phyloP scores from a whole-genome alignment of 2,888 invertebrate species.

The Drosophila borealis region DNA sequence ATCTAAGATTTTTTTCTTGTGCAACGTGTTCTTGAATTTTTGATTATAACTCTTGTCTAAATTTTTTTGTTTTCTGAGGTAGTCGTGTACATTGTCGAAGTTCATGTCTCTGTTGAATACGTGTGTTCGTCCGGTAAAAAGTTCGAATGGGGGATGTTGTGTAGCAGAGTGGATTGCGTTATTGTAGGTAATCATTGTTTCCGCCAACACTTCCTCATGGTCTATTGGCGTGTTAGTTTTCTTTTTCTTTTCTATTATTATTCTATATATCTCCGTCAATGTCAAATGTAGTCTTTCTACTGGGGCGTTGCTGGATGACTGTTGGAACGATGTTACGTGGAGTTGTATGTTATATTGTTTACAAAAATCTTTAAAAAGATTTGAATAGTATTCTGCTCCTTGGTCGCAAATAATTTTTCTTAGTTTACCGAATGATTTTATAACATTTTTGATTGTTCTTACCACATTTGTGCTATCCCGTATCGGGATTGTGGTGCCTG shows the following conservation, averaged over 20 bases:
- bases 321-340: constrained; percentile 7
- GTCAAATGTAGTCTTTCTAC: constrained; percentile 9
- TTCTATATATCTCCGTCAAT: neutral
- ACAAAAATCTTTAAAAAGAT: neutral
- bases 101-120: neutral
- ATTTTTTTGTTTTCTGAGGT: too few relatives aligned
- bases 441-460: neutral
- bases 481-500: neutral
- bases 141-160: neutral
- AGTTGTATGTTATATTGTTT: neutral
- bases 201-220: neutral
- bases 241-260: neutral
- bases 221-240: neutral
- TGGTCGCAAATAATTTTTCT: constrained; percentile 2
- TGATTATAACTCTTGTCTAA: neutral
- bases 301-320: constrained; percentile 4
- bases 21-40: neutral
- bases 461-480: neutral
- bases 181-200: constrained; percentile 1
- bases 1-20: neutral
- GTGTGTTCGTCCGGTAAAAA: neutral
- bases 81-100: neutral
- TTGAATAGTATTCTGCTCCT: too few relatives aligned
- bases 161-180: neutral
- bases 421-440: neutral